Evolutionary conservation across 2,113 vertebrate species (phyloP).

Genomic region (Phodopus roborovskii): DNA sequence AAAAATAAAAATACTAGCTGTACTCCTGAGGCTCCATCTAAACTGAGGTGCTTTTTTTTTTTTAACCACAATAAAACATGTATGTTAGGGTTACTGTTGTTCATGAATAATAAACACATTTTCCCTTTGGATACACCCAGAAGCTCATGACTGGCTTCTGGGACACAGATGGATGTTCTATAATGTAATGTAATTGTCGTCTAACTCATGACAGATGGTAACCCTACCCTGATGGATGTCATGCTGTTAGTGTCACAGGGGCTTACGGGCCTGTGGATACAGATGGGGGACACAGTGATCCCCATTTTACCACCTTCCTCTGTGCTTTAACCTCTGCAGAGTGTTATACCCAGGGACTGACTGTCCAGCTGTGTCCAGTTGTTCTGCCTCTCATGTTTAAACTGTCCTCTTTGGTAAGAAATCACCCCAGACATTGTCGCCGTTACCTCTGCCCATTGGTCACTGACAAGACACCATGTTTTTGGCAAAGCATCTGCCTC

Average conservation of each 20-base stretch:
- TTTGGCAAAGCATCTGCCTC: neutral
- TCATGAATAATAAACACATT: neutral
- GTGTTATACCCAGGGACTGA: neutral
- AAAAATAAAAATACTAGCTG: neutral
- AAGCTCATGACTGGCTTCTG: neutral
- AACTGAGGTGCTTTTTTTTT: neutral
- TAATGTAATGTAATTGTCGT: neutral
- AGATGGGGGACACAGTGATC: neutral
- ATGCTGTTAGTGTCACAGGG: neutral
- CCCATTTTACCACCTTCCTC: neutral
- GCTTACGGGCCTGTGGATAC: neutral
- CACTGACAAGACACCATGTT: neutral
- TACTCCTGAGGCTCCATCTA: neutral
- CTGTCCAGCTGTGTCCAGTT: neutral
- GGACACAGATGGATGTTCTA: neutral
- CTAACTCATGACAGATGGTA: neutral
- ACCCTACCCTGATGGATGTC: neutral
- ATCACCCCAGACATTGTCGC: neutral
- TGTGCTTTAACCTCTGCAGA: neutral
- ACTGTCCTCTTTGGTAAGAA: neutral
- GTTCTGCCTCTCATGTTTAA: neutral
- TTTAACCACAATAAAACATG: neutral
- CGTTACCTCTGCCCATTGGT: neutral
- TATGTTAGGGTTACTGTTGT: neutral
- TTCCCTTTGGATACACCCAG: conserved; percentile 5